Base-by-base conservation (phyloP, 2,888 invertebrate genomes). In the Dione vanillae region DNA sequence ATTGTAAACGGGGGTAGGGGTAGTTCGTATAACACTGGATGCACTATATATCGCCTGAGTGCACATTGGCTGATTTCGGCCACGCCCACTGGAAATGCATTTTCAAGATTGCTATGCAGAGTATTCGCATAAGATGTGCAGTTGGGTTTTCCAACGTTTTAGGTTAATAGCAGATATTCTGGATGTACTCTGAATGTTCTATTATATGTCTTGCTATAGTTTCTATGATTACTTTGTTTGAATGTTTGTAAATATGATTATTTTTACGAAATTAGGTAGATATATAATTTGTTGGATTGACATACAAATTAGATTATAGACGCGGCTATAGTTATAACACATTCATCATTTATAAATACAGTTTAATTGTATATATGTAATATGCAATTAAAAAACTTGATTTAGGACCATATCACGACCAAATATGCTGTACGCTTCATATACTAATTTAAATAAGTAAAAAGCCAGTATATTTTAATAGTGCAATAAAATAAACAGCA, bases 31-130 rank as follows among this genome's bases (percentile, higher is more conserved):
- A 14, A 52, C 1, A 65, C 20, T 89, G 89, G 91, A 76, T 85
- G 88, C 82, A 83, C 89, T 91, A 92, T 85, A 91, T 89, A 91
- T 89, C 92, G 93, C 92, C 89, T 92, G 91, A 92, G 70, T 93
- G 92, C 90, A 93, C 93, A 94, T 94, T 93, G 93, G 93, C 87
- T 89, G 92, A 87, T 87, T 85, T 82, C 85, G 82, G 80, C 91
- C 92, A 90, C 92, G 91, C 94, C 94, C 80, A 87, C 83, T 83
- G 83, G 86, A 87, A 93, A 93, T 92, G 92, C 92, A 93, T 91
- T 92, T 89, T 85, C 86, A 88, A 92, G 92, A 92, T 92, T 92
- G 88, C 90, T 88, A 89, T 91, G 91, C 91, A 91, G 88, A 88
- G 85, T 81, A 83, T 83, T 83, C 82, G 75, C 80, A n/a, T 79